Evolutionary conservation across 2,797 vertebrate genomes (phyloP).

Genomic region (Crocodylus rhombifer): DNA sequence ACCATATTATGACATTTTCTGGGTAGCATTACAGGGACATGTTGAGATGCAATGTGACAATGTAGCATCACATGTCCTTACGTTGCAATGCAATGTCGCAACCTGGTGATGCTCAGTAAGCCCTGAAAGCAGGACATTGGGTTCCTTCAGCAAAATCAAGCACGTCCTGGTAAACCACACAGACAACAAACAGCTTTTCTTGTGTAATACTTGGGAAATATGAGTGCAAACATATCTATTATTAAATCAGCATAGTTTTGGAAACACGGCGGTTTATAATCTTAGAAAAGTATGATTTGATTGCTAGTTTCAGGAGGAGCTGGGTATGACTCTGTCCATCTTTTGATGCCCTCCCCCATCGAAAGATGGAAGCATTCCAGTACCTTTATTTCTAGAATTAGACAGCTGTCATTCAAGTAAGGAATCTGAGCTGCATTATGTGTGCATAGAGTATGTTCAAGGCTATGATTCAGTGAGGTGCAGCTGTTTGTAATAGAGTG

Average conservation of each 20-base stretch:
- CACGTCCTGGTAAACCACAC: slow-evolving; percentile 27
- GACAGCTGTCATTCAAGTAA: neutral
- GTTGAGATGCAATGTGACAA: slow-evolving; percentile 32
- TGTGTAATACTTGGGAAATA: neutral
- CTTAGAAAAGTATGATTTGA: slow-evolving; percentile 7
- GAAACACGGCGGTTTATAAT: slow-evolving; percentile 40
- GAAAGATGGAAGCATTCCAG: slow-evolving; percentile 4
- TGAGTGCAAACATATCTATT: slow-evolving; percentile 47
- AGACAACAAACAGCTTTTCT: slow-evolving; percentile 25
- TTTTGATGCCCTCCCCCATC: neutral
- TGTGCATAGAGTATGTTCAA: neutral
- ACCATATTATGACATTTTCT: slow-evolving; percentile 49
- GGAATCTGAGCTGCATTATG: slow-evolving; percentile 9
- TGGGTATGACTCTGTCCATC: slow-evolving; percentile 28
- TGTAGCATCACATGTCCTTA: slow-evolving; percentile 8
- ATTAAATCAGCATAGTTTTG: slow-evolving; percentile 40
- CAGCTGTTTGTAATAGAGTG: neutral
- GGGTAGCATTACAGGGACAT: neutral
- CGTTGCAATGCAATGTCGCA: neutral
- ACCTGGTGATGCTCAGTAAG: neutral
- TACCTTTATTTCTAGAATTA: neutral
- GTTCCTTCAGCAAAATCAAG: neutral
- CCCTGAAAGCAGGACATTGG: neutral
- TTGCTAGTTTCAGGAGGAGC: slow-evolving; percentile 37
- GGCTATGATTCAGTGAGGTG: neutral